These are phyloP conservation scores for Chelonia mydas DNA, from an alignment of 2,797 vertebrate genomes.

Conservation along the genomic window DNA sequence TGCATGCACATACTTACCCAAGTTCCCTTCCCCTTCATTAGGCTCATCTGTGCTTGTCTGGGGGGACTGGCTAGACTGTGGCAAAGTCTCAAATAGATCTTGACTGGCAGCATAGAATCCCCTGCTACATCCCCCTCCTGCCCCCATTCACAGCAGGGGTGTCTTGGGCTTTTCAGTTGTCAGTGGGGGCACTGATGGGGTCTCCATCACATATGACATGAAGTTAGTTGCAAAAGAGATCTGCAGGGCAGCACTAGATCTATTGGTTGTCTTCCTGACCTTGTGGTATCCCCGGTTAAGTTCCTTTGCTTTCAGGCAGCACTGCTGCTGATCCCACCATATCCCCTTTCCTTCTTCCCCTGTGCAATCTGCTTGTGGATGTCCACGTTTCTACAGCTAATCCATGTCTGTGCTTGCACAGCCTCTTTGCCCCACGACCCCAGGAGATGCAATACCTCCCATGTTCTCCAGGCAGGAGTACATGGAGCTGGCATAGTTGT, in stretches of 20 bases:
- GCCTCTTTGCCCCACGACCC: background rate
- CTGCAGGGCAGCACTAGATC: background rate
- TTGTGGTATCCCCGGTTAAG: background rate
- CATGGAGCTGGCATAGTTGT: background rate
- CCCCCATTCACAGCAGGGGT: background rate
- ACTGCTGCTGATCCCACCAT: background rate
- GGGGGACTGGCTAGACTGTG: no score
- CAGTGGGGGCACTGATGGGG: background rate
- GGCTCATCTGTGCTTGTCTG: background rate
- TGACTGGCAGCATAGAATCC: background rate
- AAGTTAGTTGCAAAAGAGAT: background rate
- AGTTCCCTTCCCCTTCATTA: background rate
- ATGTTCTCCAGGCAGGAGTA: background rate
- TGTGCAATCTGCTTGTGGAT: background rate
- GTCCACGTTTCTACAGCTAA: background rate
- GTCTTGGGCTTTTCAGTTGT: background rate
- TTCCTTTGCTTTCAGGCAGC: background rate
- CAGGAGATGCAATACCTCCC: background rate
- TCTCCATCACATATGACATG: background rate
- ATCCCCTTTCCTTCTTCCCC: background rate
- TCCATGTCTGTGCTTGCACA: background rate
- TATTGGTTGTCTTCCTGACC: background rate
- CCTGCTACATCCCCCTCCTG: background rate
- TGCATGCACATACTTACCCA: background rate
- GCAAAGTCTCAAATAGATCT: no score